Base-by-base conservation (phyloP, 2,113 vertebrate genomes). In the Stictonetta naevosa region DNA sequence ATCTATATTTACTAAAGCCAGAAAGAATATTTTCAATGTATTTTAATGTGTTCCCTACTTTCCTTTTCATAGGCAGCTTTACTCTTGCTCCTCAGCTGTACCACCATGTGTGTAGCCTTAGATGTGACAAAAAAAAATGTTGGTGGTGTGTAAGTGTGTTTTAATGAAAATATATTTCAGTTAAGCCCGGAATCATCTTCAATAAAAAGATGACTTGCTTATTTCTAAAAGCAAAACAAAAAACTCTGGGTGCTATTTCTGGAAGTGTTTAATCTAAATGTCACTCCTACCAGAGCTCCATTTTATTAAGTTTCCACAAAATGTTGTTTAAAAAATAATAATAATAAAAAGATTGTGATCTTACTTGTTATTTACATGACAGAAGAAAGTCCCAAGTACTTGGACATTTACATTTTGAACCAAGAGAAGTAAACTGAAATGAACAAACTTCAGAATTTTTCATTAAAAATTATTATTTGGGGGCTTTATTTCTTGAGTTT, bases 81-180 rank as follows among this genome's bases (percentile, higher is more conserved):
- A 13, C 9, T 53, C 81, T 40, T 55, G 16, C 15, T 2, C 4
- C 6, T 53, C 40, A 50, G 23, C 14, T 71, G 10, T 12, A 78
- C 4, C 18, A 29, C 0, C 0, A 23, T 13, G 21, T 33, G 2
- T 10, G 60, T 87, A 42, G 77, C 5, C 2, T 8, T 55, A 28
- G 31, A 58, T 11, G 11, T 33, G 4, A 21, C n/a, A 19, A 48
- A 48, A 20, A 48, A 48, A 20, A 48, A 48, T 10, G 3, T 69
- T 4, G 0, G 1, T 16, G 56, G 38, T 0, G 52, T 53, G 19
- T 33, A n/a, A n/a, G 15, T 11, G 16, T 28, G 26, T 33, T 40
- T 68, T 1, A 34, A 42, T 23, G 2, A 53, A 4, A 5, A 13
- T n/a, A 2, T 66, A 31, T 44, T 92, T 88, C 16, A 14, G 0